Evolutionary conservation across 1,140 invertebrate species (phyloP), one percentile per base, ranked within the genome.

Genomic region (Tetraneura akinire): DNA sequence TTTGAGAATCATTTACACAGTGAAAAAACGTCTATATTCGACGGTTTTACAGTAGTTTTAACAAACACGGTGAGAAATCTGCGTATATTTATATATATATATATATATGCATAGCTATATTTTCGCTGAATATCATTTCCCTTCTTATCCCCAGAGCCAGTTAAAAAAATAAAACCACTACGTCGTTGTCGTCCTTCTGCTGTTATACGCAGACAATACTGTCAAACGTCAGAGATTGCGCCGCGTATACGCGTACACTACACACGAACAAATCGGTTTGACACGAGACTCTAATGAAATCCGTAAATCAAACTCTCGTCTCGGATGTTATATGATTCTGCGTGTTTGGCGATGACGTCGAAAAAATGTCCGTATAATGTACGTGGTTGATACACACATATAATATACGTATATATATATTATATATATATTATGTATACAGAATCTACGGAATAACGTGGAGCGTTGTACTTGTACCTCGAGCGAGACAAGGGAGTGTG

Each of bases 231-330:
- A 42, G n/a, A 37, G n/a, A 37, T 37, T 64, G n/a, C n/a, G n/a
- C n/a, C n/a, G n/a, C n/a, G n/a, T n/a, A n/a, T n/a, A n/a, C n/a
- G n/a, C n/a, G n/a, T n/a, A n/a, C n/a, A n/a, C n/a, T n/a, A 37
- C 37, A 64, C 32, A 37, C 62, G 62, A 42, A 42, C 62, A 66
- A n/a, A 66, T 66, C 62, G 21, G n/a, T 21, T 66, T 66, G 62
- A 66, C n/a, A n/a, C 62, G 62, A 42, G 62, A 9, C n/a, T 66
- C 37, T 66, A 66, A 66, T 66, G 62, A 66, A 66, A 66, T 66
- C 62, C 32, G 62, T 66, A 66, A 66, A 66, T 66, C 62, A 66
- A 66, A n/a, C n/a, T n/a, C 62, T 42, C 32, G n/a, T 21, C n/a
- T n/a, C n/a, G n/a, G n/a, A n/a, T n/a, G n/a, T n/a, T n/a, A n/a